These are phyloP conservation scores for Galemys pyrenaicus DNA, from an alignment of 2,113 vertebrate species.

Conservation along the genomic window DNA sequence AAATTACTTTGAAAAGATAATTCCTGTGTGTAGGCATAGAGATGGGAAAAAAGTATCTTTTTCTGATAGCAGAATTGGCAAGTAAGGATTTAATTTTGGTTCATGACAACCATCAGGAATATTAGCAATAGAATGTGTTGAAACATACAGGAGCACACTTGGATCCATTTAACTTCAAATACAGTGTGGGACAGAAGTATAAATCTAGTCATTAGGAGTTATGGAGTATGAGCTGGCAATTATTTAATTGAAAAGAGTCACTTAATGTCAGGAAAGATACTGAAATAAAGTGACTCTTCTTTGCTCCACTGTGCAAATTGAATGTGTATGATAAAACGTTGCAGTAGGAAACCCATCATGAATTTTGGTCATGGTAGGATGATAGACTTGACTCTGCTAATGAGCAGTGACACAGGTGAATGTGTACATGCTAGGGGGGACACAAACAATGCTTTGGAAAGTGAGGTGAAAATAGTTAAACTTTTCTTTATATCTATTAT, in stretches of 20 bases:
- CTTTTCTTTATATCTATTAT: neutral
- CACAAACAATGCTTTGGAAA: neutral
- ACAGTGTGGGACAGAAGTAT: neutral
- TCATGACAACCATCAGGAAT: slow-evolving; percentile 20
- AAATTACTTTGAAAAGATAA: slow-evolving; percentile 49
- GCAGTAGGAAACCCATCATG: neutral
- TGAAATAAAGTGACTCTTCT: slow-evolving; percentile 52
- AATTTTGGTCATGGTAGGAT: slow-evolving; percentile 3
- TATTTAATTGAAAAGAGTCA: slow-evolving; percentile 48
- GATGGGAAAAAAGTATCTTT: slow-evolving; percentile 18
- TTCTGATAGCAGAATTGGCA: neutral
- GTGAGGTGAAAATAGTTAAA: neutral
- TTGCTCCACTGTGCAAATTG: slow-evolving; percentile 19
- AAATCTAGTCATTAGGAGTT: slow-evolving; percentile 44
- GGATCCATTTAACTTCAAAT: neutral
- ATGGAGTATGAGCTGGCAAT: neutral
- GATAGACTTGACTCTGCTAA: neutral
- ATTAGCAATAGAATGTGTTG: neutral
- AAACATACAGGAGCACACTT: neutral
- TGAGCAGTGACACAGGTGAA: neutral
- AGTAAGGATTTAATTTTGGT: slow-evolving; percentile 51
- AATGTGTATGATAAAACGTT: neutral
- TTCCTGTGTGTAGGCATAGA: neutral
- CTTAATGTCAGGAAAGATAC: slow-evolving; percentile 6
- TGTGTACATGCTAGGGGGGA: too few relatives aligned